These are phyloP conservation scores for Cirrhinus mrigala DNA, from an alignment of 2,797 vertebrate genomes.

Conservation along the genomic window DNA sequence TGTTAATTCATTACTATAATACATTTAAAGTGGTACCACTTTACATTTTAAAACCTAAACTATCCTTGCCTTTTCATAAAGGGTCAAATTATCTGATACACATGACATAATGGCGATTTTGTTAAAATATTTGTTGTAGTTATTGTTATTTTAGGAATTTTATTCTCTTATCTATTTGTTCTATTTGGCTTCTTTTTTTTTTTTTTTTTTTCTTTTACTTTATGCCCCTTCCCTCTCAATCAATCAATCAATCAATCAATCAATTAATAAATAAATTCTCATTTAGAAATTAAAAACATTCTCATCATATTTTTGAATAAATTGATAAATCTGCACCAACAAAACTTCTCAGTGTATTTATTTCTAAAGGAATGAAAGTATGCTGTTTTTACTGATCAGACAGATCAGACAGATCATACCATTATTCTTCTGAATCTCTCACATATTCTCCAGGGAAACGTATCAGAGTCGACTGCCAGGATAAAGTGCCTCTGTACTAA, in stretches of 20 bases:
- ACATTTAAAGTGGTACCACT: background rate
- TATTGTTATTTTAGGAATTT: background rate
- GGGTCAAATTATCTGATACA: background rate
- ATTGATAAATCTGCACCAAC: background rate
- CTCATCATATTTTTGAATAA: background rate
- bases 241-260: no score
- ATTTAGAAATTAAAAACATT: background rate
- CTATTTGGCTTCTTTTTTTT: no score
- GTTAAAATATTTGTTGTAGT: background rate
- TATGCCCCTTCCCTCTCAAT: background rate
- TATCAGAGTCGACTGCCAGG: background rate
- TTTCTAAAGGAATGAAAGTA: background rate
- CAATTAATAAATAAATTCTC: no score
- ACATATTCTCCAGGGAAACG: constrained; percentile 3
- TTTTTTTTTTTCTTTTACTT: no score
- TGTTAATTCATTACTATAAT: background rate
- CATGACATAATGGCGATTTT: background rate
- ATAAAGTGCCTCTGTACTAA: background rate
- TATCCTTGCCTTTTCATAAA: background rate
- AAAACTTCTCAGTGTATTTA: background rate
- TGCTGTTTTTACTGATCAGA: constrained; percentile 12
- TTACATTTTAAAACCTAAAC: background rate
- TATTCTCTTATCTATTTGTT: background rate
- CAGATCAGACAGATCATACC: background rate
- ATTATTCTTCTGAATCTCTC: background rate